phyloP scores from a whole-genome alignment of 37 sponge, comb jelly and placozoan species.

The Hormiphora californensis region DNA sequence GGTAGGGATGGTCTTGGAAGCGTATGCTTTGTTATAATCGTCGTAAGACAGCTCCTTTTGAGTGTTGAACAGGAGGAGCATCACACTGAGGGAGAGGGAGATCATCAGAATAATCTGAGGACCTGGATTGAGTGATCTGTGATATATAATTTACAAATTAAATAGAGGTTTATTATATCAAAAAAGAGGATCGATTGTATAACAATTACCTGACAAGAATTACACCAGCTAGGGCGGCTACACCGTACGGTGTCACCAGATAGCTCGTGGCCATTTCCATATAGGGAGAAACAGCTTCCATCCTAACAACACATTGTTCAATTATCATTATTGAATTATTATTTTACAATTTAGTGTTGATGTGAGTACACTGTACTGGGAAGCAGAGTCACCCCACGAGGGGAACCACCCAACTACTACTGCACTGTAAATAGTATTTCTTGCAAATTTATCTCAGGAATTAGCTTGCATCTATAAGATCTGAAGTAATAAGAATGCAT shows the following conservation, averaged over 20 bases:
- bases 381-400: too few species aligned
- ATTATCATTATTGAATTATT: too few species aligned
- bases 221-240: conserved; percentile 42
- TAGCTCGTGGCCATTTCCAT: conserved; percentile 6
- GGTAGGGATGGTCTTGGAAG: neutral
- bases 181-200: neutral
- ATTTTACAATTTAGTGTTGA: too few species aligned
- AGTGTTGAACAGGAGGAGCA: conserved; percentile 25
- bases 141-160: neutral
- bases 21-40: conserved; percentile 22
- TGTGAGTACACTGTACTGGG: too few species aligned
- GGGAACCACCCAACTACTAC: too few species aligned
- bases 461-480: too few species aligned
- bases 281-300: conserved; percentile 54
- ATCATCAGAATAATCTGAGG: too few species aligned
- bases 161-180: neutral
- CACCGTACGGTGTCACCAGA: conserved; percentile 39
- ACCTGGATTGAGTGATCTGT: too few species aligned
- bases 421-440: too few species aligned
- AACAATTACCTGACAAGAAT: conserved; percentile 1
- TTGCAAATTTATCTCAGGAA: too few species aligned
- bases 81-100: conserved; percentile 40
- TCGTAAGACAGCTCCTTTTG: conserved; percentile 43
- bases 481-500: too few species aligned
- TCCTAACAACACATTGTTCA: conserved; percentile 22